These are phyloP conservation scores for Parus major DNA, from an alignment of 2,113 vertebrate species.

Conservation along the genomic window DNA sequence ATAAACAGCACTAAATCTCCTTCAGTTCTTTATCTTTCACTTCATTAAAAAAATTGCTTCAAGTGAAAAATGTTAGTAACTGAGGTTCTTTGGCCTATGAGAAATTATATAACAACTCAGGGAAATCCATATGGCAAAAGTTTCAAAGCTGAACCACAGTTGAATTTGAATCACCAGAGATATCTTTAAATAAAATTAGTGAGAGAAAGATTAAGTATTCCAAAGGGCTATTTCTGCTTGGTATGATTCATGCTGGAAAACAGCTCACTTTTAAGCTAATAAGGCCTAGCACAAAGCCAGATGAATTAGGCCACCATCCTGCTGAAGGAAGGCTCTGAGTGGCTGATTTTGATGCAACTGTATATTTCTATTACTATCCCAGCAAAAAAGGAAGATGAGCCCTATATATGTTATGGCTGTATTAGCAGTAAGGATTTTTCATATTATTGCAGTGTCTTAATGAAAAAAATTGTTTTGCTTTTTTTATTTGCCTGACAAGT, in stretches of 20 bases:
- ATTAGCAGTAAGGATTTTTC: background rate
- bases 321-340: background rate
- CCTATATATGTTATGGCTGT: background rate
- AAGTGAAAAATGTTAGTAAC: background rate
- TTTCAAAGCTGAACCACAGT: background rate
- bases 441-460: background rate
- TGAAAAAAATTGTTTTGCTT: accelerated
- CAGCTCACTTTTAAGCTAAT: background rate
- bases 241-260: background rate
- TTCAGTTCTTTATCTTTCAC: background rate
- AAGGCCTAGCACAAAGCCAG: background rate
- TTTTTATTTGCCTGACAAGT: background rate
- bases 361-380: background rate
- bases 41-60: background rate
- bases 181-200: slow-evolving; percentile 21
- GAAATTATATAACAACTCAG: background rate
- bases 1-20: background rate
- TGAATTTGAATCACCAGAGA: slow-evolving; percentile 9
- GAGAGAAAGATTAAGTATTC: background rate
- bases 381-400: background rate
- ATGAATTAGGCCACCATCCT: background rate
- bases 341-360: background rate
- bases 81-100: background rate
- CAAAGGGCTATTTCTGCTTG: slow-evolving; percentile 1
- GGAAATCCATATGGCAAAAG: background rate